A percentile compares a stretch with the other conserved stretches of the same genome.
Evolutionary conservation across 2,888 invertebrate genomes (phyloP).

Genomic region (Drosophila nigritarsus): DNA sequence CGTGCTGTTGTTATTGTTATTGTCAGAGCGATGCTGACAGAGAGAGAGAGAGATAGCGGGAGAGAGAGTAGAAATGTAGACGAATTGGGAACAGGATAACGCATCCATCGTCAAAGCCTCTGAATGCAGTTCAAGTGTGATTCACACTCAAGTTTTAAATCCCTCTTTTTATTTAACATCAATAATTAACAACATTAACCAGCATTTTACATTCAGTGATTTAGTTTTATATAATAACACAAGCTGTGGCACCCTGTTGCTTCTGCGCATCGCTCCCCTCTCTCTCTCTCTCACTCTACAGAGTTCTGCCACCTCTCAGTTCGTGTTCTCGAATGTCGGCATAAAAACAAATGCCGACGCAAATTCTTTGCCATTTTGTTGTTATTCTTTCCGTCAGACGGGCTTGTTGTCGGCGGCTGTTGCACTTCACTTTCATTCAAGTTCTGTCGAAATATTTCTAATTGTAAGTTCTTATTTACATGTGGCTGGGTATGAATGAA

Average conservation of each 20-base stretch:
- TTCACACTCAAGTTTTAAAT: neutral
- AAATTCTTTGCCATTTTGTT: conserved; percentile 34
- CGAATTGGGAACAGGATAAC: conserved; percentile 1
- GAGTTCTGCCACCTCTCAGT: conserved; percentile 15
- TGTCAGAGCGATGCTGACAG: conserved; percentile 65
- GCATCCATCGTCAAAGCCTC: neutral
- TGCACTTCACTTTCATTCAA: conserved; percentile 52
- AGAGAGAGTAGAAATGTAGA: conserved; percentile 24
- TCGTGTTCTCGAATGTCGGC: conserved; percentile 26
- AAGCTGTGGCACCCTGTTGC: conserved; percentile 54
- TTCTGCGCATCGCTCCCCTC: conserved; percentile 49
- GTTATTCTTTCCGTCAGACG: conserved; percentile 20
- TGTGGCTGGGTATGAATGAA: neutral
- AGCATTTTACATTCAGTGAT: neutral
- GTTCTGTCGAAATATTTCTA: conserved; percentile 19
- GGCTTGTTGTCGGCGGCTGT: conserved; percentile 10
- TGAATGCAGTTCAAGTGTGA: too few species aligned
- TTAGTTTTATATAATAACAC: conserved; percentile 10
- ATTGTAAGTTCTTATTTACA: conserved; percentile 16
- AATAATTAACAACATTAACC: neutral
- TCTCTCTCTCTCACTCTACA: conserved; percentile 8
- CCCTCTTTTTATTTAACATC: neutral
- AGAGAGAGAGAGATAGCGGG: conserved; percentile 37
- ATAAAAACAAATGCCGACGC: conserved; percentile 48
- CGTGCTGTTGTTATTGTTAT: conserved; percentile 45